phyloP scores from a whole-genome alignment of 2,888 invertebrate species.

The Lasioglossum malachurum region DNA sequence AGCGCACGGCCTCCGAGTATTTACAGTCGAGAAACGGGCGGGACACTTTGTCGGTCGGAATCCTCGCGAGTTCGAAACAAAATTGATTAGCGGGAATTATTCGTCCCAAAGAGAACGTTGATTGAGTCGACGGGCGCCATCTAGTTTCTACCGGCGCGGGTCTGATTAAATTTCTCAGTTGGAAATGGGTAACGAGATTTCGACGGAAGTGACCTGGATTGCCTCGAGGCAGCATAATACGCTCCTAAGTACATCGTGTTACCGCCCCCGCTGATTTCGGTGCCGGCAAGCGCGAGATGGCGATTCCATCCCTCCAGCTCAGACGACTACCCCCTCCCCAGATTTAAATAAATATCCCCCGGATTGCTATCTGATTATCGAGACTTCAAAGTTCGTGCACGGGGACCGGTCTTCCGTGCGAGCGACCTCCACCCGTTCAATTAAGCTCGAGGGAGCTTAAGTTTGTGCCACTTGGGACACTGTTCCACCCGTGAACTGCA shows the following conservation, averaged over 20 bases:
- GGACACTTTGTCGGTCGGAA: constrained; percentile 19
- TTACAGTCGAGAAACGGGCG: neutral
- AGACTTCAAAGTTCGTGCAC: neutral
- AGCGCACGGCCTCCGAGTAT: neutral
- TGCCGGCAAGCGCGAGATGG: neutral
- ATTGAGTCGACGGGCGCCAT: constrained; percentile 60
- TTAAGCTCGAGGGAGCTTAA: neutral
- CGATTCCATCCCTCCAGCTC: neutral
- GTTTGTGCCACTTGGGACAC: neutral
- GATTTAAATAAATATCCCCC: constrained; percentile 26
- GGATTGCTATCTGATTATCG: constrained; percentile 17
- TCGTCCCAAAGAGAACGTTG: constrained; percentile 62
- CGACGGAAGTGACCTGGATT: constrained; percentile 63
- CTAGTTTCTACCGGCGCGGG: constrained; percentile 57
- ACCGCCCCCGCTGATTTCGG: constrained; percentile 3
- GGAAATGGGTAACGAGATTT: constrained; percentile 67
- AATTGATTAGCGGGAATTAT: constrained; percentile 65
- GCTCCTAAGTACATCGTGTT: constrained; percentile 41
- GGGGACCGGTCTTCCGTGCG: neutral
- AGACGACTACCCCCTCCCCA: too few relatives aligned
- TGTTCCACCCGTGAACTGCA: neutral
- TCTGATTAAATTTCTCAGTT: constrained; percentile 69
- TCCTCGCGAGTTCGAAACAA: constrained; percentile 56
- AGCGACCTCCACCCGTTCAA: neutral
- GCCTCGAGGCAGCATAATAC: constrained; percentile 45